Evolutionary conservation across 2,888 invertebrate genomes (phyloP).

Genomic region (Pocota personata): DNA sequence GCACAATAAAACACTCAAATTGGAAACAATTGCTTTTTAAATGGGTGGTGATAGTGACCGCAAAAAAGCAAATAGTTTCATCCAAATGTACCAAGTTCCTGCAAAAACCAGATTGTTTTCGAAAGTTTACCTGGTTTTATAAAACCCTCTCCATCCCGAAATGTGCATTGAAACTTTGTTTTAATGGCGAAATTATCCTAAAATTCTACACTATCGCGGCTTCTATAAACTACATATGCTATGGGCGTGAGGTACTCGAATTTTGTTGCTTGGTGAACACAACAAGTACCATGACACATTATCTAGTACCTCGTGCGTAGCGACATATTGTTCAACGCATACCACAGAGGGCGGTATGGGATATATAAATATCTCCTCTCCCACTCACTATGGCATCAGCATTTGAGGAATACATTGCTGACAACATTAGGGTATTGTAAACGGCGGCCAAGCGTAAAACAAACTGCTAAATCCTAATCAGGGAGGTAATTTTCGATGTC

Average conservation of each 20-base stretch:
- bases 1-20: not conserved
- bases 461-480: conserved; percentile 74
- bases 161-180: conserved; percentile 9
- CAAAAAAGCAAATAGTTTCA: conserved; percentile 23
- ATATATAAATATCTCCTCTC: not conserved
- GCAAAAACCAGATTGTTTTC: not conserved
- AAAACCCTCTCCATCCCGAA: not conserved
- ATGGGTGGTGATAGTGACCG: not conserved
- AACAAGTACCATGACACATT: conserved; percentile 70
- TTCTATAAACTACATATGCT: not conserved
- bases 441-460: conserved; percentile 68
- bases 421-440: conserved; percentile 62
- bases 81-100: not conserved
- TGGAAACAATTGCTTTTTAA: conserved; percentile 21
- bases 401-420: conserved; percentile 47
- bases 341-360: not conserved
- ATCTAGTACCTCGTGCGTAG: conserved; percentile 47
- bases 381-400: conserved; percentile 30
- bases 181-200: not conserved
- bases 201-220: not conserved
- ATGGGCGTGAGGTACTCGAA: conserved; percentile 1
- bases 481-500: conserved; percentile 73
- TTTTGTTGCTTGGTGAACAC: conserved; percentile 66
- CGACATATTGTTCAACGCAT: conserved; percentile 41
- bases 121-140: conserved; percentile 16